Conservation (phyloP, 2,888 invertebrate genomes). For the Blera fallax region DNA sequence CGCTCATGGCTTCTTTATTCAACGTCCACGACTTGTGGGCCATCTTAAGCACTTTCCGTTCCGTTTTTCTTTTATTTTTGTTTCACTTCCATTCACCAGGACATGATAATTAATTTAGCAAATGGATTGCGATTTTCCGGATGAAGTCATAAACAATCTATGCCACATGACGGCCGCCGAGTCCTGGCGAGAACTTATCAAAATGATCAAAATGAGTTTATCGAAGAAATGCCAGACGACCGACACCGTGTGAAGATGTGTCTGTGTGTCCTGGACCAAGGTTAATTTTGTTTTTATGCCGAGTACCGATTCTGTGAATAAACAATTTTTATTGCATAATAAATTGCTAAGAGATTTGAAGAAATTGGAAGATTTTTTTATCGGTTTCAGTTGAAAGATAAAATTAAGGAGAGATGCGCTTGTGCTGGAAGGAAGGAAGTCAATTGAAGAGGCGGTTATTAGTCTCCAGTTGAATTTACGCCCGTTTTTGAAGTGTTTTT, state of each 20-base stretch:
- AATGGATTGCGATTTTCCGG: slow-evolving; percentile 35
- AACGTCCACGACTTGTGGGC: not conserved
- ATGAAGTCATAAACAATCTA: slow-evolving; percentile 33
- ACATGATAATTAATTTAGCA: slow-evolving; percentile 31
- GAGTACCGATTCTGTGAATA: not conserved
- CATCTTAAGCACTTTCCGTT: not conserved
- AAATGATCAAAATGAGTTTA: not conserved
- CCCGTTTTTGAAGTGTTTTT: not conserved
- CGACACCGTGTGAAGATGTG: not conserved
- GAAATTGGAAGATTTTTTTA: not conserved
- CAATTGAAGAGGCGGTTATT: not conserved
- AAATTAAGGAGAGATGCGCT: not conserved
- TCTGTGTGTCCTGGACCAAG: not conserved
- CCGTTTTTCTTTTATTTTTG: not conserved
- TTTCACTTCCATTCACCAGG: not conserved
- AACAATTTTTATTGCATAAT: slow-evolving; percentile 26
- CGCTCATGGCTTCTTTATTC: not conserved
- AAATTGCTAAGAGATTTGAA: slow-evolving; percentile 10
- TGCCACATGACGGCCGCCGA: not conserved
- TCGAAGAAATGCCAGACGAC: not conserved
- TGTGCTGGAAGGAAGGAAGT: not conserved
- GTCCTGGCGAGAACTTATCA: not conserved
- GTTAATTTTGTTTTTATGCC: not conserved
- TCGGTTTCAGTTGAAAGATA: not conserved
- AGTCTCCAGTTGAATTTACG: not conserved